Percentiles rank a stretch among this genome's conserved stretches.
These are phyloP conservation scores for Dendrolimus punctatus DNA, from an alignment of 1,140 invertebrate species.

Conservation along the genomic window DNA sequence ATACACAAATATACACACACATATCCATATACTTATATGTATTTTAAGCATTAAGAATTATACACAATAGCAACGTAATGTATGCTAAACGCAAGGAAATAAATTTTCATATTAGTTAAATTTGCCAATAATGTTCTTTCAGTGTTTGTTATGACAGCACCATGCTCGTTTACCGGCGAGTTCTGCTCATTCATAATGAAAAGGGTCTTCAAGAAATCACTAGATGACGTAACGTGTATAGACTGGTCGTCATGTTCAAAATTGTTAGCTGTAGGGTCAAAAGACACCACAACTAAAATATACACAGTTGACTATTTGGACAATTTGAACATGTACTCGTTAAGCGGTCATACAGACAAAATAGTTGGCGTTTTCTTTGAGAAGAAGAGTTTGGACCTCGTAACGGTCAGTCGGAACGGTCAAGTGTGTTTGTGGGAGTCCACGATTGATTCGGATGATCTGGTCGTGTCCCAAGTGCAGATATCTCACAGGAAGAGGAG, in stretches of 20 bases:
- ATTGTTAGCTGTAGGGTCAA: slow-evolving; percentile 87
- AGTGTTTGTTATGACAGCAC: slow-evolving; percentile 92
- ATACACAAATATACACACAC: too few species aligned
- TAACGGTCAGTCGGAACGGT: slow-evolving; percentile 81
- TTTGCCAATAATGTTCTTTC: slow-evolving; percentile 24
- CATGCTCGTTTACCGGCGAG: slow-evolving; percentile 83
- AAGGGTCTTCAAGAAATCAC: slow-evolving; percentile 84
- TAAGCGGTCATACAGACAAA: slow-evolving; percentile 87
- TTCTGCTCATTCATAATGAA: slow-evolving; percentile 93
- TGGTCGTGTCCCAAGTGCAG: slow-evolving; percentile 69
- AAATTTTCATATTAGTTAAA: slow-evolving; percentile 4
- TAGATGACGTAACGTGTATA: slow-evolving; percentile 87
- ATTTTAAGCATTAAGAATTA: too few species aligned
- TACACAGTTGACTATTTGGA: slow-evolving; percentile 82
- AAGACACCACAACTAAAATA: slow-evolving; percentile 88
- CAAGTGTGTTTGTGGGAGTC: slow-evolving; percentile 92
- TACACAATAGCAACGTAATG: too few species aligned
- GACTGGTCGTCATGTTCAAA: slow-evolving; percentile 95
- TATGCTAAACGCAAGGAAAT: too few species aligned
- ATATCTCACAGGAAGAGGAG: slow-evolving; percentile 60
- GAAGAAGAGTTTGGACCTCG: slow-evolving; percentile 85
- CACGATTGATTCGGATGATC: slow-evolving; percentile 78
- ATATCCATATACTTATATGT: too few species aligned
- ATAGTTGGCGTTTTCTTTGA: slow-evolving; percentile 93
- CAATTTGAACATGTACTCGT: slow-evolving; percentile 81